Base-by-base conservation (phyloP, 2,797 vertebrate species). In the Clangula hyemalis region DNA sequence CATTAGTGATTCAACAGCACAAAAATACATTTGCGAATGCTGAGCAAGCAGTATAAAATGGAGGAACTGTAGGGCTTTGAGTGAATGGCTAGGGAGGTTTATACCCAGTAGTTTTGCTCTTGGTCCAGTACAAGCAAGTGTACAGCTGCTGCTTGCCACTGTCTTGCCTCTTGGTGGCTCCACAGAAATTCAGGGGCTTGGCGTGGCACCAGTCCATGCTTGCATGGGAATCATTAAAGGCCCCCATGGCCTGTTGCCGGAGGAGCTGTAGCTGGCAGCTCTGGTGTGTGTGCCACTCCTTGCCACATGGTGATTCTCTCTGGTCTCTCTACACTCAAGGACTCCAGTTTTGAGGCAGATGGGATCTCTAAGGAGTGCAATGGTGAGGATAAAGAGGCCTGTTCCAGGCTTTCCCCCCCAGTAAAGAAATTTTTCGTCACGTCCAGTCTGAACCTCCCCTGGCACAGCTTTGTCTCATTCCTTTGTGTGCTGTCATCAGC, bases 121-220 rank as follows among this genome's bases (percentile, higher is more conserved):
- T 58, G 19, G 12, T 83, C 36, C 53, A 54, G 43, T 32, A 49
- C 27, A 49, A 90, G 49, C 13, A 64, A 65, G 10, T 2, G 25
- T 24, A 78, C 10, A 32, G 27, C 3, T 61, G 11, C n/a, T 74
- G 10, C 71, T 71, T 47, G 18, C 36, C 71, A 20, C 1, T 1
- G 24, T 47, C 12, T 80, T 87, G 32, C 27, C 14, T 83, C 14
- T 57, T 65, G 32, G 49, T 64, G 28, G 28, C 13, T 64, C 6
- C 4, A 15, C 1, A 8, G 36, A 85, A 77, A 25, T 64, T 28
- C 45, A 11, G 4, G n/a, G 7, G 17, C 38, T 85, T 83, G 70
- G 24, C 66, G 65, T 57, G 43, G 16, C 57, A 90, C 5, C 8
- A 58, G 30, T 1, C 6, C 0, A 0, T 57, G n/a, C 56, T 70